These are phyloP conservation scores for Pararge aegeria DNA, from an alignment of 1,140 invertebrate genomes.

Conservation along the genomic window DNA sequence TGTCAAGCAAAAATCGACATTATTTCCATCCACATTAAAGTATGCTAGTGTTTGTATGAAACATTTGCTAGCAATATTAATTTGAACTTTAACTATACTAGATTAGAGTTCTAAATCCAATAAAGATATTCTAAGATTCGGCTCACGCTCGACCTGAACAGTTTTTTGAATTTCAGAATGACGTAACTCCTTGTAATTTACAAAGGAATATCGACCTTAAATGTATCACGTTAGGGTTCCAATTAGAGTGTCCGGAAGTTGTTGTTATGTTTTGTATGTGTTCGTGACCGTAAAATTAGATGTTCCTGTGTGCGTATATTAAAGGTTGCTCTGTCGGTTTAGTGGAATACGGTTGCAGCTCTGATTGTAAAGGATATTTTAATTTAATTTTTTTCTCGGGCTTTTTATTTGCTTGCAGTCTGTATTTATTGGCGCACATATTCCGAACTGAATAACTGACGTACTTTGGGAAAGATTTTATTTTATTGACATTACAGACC, in stretches of 20 bases:
- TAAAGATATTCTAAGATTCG: constrained; percentile 19
- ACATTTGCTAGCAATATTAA: not conserved
- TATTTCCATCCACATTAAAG: not conserved
- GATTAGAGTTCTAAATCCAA: constrained; percentile 22
- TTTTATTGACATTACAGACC: too few species aligned
- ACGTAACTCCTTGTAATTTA: constrained; percentile 14
- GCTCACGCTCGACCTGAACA: constrained; percentile 17
- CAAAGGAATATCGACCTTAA: constrained; percentile 29
- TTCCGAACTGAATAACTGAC: too few species aligned
- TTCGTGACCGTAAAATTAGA: constrained; percentile 53
- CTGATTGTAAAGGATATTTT: constrained; percentile 25
- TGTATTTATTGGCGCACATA: too few species aligned
- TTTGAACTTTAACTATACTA: constrained; percentile 5
- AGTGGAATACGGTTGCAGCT: constrained; percentile 44
- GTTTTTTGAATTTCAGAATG: constrained; percentile 17
- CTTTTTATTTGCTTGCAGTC: too few species aligned
- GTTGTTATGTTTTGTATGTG: constrained; percentile 27
- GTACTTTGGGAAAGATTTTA: too few species aligned
- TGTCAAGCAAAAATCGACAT: not conserved
- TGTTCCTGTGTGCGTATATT: constrained; percentile 60
- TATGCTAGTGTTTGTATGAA: not conserved
- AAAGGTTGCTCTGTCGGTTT: constrained; percentile 47
- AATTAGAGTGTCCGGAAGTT: constrained; percentile 10
- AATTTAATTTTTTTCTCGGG: constrained; percentile 18
- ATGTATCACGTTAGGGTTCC: constrained; percentile 1